Percentiles rank a stretch among this genome's conserved stretches.
These are phyloP conservation scores for Rhadina sibilatrix DNA, from an alignment of 2,113 vertebrate species.

Conservation along the genomic window DNA sequence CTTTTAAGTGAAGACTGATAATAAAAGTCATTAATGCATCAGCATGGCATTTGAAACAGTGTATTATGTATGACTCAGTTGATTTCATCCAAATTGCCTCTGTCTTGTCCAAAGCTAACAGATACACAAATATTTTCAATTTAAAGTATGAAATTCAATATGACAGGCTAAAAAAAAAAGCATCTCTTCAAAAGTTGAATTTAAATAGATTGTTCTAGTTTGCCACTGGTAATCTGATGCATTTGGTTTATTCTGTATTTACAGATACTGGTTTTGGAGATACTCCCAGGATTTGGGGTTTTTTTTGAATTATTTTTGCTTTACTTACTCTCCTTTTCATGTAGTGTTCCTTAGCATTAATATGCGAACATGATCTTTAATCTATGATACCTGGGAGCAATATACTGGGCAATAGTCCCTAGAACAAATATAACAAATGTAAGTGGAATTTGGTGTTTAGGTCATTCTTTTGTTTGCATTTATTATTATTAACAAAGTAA, in stretches of 20 bases:
- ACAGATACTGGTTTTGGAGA: background rate
- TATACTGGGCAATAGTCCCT: background rate
- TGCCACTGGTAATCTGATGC: background rate
- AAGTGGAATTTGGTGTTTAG: background rate
- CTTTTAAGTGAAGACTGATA: background rate
- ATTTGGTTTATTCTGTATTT: background rate
- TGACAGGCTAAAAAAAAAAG: background rate
- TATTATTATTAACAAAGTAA: background rate
- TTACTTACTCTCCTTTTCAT: background rate
- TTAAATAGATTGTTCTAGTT: background rate
- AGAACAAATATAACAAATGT: background rate
- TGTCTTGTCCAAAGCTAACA: background rate
- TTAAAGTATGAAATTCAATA: background rate
- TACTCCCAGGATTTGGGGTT: background rate
- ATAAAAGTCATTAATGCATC: background rate
- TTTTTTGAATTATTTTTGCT: background rate
- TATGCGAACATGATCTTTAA: background rate
- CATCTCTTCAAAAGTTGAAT: background rate
- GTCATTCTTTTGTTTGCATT: background rate
- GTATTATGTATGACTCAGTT: background rate
- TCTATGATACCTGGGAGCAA: background rate
- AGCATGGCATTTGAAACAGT: background rate
- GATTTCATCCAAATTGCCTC: background rate
- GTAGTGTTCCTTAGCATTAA: background rate
- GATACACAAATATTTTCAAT: background rate